Evolutionary conservation across 2,797 vertebrate species (phyloP), one percentile per base, ranked within the genome.

Genomic region (Girardinus metallicus): DNA sequence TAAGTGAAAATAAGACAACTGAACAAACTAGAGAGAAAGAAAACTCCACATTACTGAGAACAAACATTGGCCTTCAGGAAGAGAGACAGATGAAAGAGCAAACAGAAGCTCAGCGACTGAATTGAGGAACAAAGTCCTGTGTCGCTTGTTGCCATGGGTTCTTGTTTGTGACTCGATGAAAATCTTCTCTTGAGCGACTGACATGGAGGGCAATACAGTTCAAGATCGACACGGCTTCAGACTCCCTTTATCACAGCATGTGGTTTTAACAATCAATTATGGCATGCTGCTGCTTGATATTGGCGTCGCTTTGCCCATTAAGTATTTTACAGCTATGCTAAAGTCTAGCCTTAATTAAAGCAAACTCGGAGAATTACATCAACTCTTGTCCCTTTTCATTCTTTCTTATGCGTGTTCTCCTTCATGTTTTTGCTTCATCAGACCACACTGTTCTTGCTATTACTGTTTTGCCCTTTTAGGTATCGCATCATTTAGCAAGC

Each of bases 401-500:
- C 43, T 26, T 62, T 29, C 64, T 36, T 75, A 10, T 75, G 15
- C 72, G 21, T 44, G 43, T 39, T 39, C 12, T 75, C 44, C 49
- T 73, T 34, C 12, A 53, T n/a, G 16, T 1, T 46, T 44, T 39
- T 73, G 34, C 41, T 73, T 75, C 41, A 74, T 73, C 11, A 76
- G 68, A 49, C 26, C 81, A 62, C 74, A 18, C 16, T 76, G 64
- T n/a, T 23, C 15, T 49, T 16, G 29, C 47, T 55, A 21, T 16
- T 36, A 77, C 36, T 47, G 36, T 39, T 53, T 57, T 46, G 76
- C 39, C 75, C 77, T 64, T 74, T 70, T 81, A 72, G 51, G 66
- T 39, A 70, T 73, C 44, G 73, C 80, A 72, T 80, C 76, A 91
- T 89, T 90, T 81, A 77, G 79, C 77, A 64, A 64, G 51, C 82